Evolutionary conservation across 2,113 vertebrate genomes (phyloP), one percentile per base, ranked within the genome.

Genomic region (Trachemys scripta): DNA sequence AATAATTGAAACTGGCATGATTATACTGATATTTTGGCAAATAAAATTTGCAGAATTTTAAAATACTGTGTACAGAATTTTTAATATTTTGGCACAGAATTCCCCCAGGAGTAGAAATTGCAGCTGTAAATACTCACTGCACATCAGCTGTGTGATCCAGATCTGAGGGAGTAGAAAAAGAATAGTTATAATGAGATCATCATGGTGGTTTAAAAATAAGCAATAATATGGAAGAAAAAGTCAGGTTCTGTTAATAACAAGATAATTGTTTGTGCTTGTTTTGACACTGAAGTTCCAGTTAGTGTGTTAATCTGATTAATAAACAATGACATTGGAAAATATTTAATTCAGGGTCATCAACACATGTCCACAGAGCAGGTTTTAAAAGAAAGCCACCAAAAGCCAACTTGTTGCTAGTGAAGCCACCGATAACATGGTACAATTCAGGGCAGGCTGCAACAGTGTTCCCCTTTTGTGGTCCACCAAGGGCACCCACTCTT

Each of bases 101-200:
- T 53, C 51, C 19, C 51, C 51, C 51, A 53, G 20, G 20, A 54
- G 53, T 54, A 54, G 27, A 87, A 96, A 79, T 54, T 91, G 90
- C 90, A 92, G 79, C 29, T 87, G 79, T 85, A 91, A 96, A 80
- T 97, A 99, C 99, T 99, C 97, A 99, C 99, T 99, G 99, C 92
- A 99, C 99, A 95, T 99, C 99, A 53, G 99, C 99, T 14, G 99
- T 99, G 95, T 99, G 99, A 96, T 99, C 99, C 98, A 99, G 87
- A 97, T 99, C 99, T 99, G 97, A 94, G 98, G 97, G 47, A 92
- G 85, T 57, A 49, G 65, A 72, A 83, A 97, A 92, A 42, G 87
- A 93, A 16, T 90, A 93, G 35, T 7, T 78, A 89, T 51, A 3
- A 54, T 42, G 3, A 90, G 54, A 80, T 88, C 69, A 94, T 42